Conservation (phyloP, 2,888 invertebrate species). For the Psylliodes chrysocephalus region DNA sequence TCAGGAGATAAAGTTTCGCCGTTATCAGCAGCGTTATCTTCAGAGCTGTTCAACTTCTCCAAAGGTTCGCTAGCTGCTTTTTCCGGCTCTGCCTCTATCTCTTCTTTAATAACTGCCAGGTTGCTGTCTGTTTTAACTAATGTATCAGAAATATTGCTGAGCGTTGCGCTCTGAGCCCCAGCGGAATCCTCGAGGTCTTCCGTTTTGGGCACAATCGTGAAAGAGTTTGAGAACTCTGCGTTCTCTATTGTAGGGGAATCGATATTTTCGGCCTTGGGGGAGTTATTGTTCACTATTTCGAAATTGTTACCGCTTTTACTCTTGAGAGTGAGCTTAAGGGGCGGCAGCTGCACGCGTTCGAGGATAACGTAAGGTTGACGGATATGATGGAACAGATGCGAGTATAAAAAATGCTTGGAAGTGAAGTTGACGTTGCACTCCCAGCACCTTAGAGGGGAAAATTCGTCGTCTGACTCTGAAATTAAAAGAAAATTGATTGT, state of each 20-base stretch:
- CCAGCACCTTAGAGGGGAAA: conserved; percentile 61
- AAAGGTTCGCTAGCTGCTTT: background rate
- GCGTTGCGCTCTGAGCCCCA: conserved; percentile 18
- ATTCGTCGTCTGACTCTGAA: conserved; percentile 47
- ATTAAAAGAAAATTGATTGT: conserved; percentile 8
- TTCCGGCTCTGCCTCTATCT: conserved; percentile 28
- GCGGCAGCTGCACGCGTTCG: conserved; percentile 65
- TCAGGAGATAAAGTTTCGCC: background rate
- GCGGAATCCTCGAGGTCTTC: background rate
- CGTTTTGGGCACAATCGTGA: no score
- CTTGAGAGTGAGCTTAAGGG: conserved; percentile 65
- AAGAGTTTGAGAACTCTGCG: no score
- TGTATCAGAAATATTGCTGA: conserved; percentile 14
- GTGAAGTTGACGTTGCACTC: conserved; percentile 68
- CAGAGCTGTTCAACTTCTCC: background rate
- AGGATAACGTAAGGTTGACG: conserved; percentile 67
- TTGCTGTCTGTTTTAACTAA: conserved; percentile 31
- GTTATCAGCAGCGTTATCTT: background rate
- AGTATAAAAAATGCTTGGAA: conserved; percentile 65
- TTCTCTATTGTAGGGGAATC: no score
- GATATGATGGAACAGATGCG: conserved; percentile 69
- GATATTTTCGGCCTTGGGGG: background rate
- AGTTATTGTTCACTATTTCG: conserved; percentile 55
- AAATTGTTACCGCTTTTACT: conserved; percentile 57
- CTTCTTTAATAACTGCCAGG: conserved; percentile 44